Conservation (phyloP, 2,888 invertebrate genomes). For the Nomada ferruginata region DNA sequence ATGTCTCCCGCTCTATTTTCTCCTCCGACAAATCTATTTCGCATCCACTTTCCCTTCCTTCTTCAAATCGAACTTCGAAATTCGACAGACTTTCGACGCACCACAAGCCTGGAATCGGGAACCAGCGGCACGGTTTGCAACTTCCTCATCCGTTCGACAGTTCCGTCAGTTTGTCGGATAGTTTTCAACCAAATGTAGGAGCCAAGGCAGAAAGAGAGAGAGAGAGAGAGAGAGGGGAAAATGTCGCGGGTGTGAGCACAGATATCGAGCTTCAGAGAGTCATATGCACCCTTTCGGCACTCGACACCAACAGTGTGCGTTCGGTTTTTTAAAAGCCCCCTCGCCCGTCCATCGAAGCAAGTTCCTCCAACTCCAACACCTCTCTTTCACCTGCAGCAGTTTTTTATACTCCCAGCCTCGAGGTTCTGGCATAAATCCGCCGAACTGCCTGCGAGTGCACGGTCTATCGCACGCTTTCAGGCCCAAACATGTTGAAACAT, state of each 20-base stretch:
- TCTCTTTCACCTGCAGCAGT: background rate
- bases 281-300: constrained; percentile 60
- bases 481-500: constrained; percentile 61
- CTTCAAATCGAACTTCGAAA: background rate
- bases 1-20: background rate
- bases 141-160: constrained; percentile 19
- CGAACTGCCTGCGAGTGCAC: constrained; percentile 33
- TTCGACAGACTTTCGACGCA: constrained; percentile 21
- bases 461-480: constrained; percentile 63
- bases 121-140: constrained; percentile 20
- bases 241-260: constrained; percentile 31
- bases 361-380: background rate
- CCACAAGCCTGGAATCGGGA: constrained; percentile 19
- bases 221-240: constrained; percentile 11
- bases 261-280: constrained; percentile 65
- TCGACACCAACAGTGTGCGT: constrained; percentile 57
- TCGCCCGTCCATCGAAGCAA: background rate
- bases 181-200: constrained; percentile 5
- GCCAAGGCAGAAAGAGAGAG: background rate
- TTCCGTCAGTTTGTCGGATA: constrained; percentile 38
- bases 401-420: constrained; percentile 7
- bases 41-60: background rate
- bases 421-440: constrained; percentile 44
- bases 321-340: constrained; percentile 70
- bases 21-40: background rate